A percentile compares a stretch with the other conserved stretches of the same genome.
phyloP scores from a whole-genome alignment of 2,113 vertebrate genomes.

The Amazona guildingii region DNA sequence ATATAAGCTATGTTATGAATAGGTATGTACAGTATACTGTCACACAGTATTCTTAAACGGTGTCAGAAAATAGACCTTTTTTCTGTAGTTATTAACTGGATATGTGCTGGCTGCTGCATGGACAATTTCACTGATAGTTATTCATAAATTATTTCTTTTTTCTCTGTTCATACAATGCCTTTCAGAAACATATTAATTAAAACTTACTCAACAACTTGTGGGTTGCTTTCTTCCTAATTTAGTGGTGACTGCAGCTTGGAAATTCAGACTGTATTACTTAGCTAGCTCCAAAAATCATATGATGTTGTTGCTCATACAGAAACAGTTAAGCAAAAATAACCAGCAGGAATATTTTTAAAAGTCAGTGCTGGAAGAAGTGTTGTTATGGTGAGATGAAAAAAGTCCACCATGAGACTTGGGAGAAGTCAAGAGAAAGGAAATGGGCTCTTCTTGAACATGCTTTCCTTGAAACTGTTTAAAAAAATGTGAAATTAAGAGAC shows the following conservation, averaged over 20 bases:
- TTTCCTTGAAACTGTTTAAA: neutral
- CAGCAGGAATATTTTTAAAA: neutral
- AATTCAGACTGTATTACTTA: neutral
- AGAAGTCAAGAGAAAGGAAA: neutral
- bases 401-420: neutral
- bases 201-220: constrained; percentile 3
- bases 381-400: neutral
- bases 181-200: neutral
- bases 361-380: neutral
- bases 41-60: neutral
- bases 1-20: neutral
- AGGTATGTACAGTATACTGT: neutral
- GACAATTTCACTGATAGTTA: neutral
- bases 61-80: neutral
- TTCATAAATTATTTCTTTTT: neutral
- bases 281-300: constrained; percentile 20
- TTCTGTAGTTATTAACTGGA: neutral
- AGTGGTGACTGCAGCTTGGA: neutral
- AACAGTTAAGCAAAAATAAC: constrained; percentile 42
- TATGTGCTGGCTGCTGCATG: neutral
- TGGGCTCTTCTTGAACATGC: neutral
- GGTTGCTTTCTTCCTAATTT: neutral
- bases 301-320: constrained; percentile 35
- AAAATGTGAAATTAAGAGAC: neutral
- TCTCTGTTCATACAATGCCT: neutral